A percentile compares a stretch with the other conserved stretches of the same genome.
Evolutionary conservation across 2,888 invertebrate genomes (phyloP).

Genomic region (Calephelis perditalis): DNA sequence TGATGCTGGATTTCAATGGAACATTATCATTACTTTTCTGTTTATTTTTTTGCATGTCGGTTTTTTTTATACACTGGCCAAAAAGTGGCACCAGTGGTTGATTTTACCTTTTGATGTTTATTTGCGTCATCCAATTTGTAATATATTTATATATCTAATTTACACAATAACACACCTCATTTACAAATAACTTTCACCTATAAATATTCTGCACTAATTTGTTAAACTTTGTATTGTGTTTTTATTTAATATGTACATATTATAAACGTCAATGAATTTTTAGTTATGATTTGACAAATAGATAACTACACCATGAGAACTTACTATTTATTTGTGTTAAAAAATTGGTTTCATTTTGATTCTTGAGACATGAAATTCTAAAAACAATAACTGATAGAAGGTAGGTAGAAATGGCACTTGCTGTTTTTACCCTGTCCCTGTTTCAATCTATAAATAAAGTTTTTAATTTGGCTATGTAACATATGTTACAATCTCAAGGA

Average conservation of each 20-base stretch:
- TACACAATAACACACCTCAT: conserved; percentile 35
- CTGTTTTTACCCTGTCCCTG: too few species aligned
- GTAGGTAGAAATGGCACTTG: too few species aligned
- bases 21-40: conserved; percentile 39
- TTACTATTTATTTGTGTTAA: too few species aligned
- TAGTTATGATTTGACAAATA: conserved; percentile 3
- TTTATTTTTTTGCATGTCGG: conserved; percentile 38
- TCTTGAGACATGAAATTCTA: too few species aligned
- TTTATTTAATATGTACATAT: conserved; percentile 21
- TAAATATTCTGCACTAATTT: conserved; percentile 36
- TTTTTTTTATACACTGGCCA: conserved; percentile 30
- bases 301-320: conserved; percentile 1
- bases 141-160: conserved; percentile 27
- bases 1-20: conserved; percentile 68
- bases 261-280: conserved; percentile 30
- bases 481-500: conserved; percentile 30
- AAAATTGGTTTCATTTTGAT: too few species aligned
- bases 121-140: conserved; percentile 19
- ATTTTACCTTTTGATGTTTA: conserved; percentile 30
- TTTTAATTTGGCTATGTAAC: too few species aligned
- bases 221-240: conserved; percentile 37
- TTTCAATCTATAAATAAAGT: too few species aligned
- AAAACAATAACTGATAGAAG: too few species aligned
- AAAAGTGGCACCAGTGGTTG: conserved; percentile 1
- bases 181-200: conserved; percentile 41